A percentile compares a stretch with the other conserved stretches of the same genome.
Evolutionary conservation across 2,113 vertebrate genomes (phyloP).

Genomic region (Calonectris borealis): DNA sequence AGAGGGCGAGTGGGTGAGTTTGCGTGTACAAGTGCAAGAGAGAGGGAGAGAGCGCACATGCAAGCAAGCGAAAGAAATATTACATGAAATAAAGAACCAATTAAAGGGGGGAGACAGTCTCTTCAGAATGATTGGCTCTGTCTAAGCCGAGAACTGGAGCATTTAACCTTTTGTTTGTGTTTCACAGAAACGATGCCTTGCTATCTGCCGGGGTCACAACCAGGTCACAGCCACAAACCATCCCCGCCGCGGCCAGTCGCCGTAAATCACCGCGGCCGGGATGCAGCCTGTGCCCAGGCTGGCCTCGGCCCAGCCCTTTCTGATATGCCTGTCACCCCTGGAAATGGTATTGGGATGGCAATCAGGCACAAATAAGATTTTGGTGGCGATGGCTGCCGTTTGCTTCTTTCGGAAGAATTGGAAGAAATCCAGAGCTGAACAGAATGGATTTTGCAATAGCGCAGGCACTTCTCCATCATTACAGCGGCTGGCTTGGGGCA

Average conservation of each 20-base stretch:
- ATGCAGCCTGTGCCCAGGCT: not conserved
- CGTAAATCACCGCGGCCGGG: slow-evolving; percentile 70
- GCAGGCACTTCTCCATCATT: fast-evolving
- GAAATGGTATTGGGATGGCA: not conserved
- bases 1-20: not conserved
- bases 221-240: slow-evolving; percentile 81
- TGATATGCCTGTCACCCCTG: slow-evolving; percentile 14
- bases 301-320: slow-evolving; percentile 26
- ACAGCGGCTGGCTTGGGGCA: fast-evolving
- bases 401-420: not conserved
- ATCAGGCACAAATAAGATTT: not conserved
- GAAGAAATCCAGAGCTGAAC: not conserved
- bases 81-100: slow-evolving; percentile 1
- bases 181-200: slow-evolving; percentile 78
- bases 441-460: not conserved
- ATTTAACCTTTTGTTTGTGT: slow-evolving; percentile 80
- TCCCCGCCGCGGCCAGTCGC: slow-evolving; percentile 70
- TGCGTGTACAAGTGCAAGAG: not conserved
- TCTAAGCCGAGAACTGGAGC: slow-evolving; percentile 55
- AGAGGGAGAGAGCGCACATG: not conserved
- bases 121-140: slow-evolving; percentile 73
- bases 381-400: not conserved
- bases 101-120: slow-evolving; percentile 9
- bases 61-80: not conserved
- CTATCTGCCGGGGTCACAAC: slow-evolving; percentile 79